These are phyloP conservation scores for Eilema depressum DNA, from an alignment of 2,888 invertebrate species.

Conservation along the genomic window DNA sequence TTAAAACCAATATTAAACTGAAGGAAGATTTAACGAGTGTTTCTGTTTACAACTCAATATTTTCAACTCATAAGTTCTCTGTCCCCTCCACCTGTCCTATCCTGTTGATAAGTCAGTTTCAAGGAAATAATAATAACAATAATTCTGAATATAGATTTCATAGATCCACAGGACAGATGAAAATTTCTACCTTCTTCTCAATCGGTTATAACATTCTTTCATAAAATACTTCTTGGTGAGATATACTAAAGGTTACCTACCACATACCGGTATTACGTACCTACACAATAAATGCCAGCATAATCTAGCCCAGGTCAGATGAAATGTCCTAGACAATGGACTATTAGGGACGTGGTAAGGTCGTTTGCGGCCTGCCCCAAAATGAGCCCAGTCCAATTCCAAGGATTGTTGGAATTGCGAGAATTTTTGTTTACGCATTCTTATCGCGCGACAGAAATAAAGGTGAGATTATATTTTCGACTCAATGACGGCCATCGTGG, in stretches of 20 bases:
- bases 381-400: conserved; percentile 47
- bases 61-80: too few species aligned
- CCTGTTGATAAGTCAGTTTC: too few species aligned
- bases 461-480: conserved; percentile 63
- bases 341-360: conserved; percentile 59
- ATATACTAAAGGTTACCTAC: neutral
- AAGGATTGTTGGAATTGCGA: conserved; percentile 52
- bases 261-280: conserved; percentile 23
- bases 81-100: too few species aligned
- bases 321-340: conserved; percentile 60
- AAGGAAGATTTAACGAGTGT: too few species aligned
- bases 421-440: conserved; percentile 74
- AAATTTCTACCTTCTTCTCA: neutral
- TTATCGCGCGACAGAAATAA: conserved; percentile 58
- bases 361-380: conserved; percentile 45
- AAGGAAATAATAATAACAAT: too few species aligned
- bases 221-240: neutral
- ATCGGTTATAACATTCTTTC: neutral
- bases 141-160: too few species aligned
- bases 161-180: neutral
- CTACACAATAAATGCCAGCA: conserved; percentile 15
- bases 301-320: conserved; percentile 42
- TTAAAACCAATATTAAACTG: too few species aligned
- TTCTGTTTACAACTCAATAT: too few species aligned
- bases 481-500: conserved; percentile 35